These are phyloP conservation scores for Brachionus rubens DNA, from an alignment of 1,140 invertebrate species.

Conservation along the genomic window DNA sequence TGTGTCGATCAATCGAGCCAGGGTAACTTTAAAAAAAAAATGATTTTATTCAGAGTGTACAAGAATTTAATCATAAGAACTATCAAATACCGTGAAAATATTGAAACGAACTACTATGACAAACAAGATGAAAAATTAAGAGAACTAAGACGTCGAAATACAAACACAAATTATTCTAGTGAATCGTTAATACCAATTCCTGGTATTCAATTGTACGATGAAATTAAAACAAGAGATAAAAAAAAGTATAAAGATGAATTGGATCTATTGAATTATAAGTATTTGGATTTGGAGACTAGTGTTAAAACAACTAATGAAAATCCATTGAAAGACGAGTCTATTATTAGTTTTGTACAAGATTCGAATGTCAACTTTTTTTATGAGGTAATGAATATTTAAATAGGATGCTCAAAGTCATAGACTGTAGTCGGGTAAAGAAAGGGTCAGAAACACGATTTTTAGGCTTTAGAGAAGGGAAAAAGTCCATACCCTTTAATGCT, in stretches of 20 bases:
- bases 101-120: background rate
- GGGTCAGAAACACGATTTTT: too few relatives aligned
- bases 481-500: too few relatives aligned
- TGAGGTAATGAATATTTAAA: too few relatives aligned
- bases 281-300: background rate
- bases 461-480: too few relatives aligned
- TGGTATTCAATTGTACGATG: background rate
- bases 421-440: too few relatives aligned
- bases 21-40: slow-evolving; percentile 3
- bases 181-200: slow-evolving; percentile 21
- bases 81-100: background rate
- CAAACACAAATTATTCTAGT: background rate
- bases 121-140: background rate
- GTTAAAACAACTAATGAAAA: background rate
- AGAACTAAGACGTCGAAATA: background rate
- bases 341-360: background rate
- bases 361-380: slow-evolving; percentile 18
- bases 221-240: background rate
- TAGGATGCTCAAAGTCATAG: too few relatives aligned
- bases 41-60: background rate
- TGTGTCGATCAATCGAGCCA: slow-evolving; percentile 23
- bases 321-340: background rate
- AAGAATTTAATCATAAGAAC: background rate
- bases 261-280: background rate
- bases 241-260: background rate